Base-by-base conservation (phyloP, 2,888 invertebrate species). In the Tetropium fuscum region DNA sequence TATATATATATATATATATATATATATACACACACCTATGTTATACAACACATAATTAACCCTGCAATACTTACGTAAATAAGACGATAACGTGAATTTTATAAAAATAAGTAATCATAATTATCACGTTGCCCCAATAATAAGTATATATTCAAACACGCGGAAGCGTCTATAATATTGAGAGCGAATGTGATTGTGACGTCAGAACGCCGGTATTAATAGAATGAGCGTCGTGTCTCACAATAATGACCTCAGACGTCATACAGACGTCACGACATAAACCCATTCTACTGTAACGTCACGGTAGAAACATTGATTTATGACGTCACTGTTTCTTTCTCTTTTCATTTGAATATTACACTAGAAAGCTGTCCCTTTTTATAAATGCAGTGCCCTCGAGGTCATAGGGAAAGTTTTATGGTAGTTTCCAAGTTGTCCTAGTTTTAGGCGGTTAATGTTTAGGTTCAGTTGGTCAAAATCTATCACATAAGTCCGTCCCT, bases 161-260 rank as follows among this genome's bases (percentile, higher is more conserved):
- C 45, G 27, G 45, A 45, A 25, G 10, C 45, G 15, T 1, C 44
- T 27, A 13, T 11, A 15, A 40, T 20, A 38, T 49, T 11, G 55
- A 55, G 30, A 55, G 55, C 40, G 51, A 63, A 55, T 30, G 53
- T 54, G 22, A n/a, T 32, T 40, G 62, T 75, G 75, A 75, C 74
- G 75, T 74, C 74, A 74, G 65, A 63, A 47, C 68, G 64, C 68
- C 70, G 64, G 53, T 70, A 72, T 69, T 74, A 75, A 71, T 72
- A 73, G 72, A 66, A 73, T 64, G 47, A 61, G 65, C 73, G 74
- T 67, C 74, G 70, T 69, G 73, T 63, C 72, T 58, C 61, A 44
- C 65, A 57, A 68, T 72, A 70, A 71, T 65, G 69, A 64, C 64
- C 71, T n/a, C 53, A 66, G 65, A 72, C 75, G 75, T 74, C 69